A percentile compares a stretch with the other conserved stretches of the same genome.
Conservation (phyloP, 2,113 vertebrate species). For the Eidolon helvum region DNA sequence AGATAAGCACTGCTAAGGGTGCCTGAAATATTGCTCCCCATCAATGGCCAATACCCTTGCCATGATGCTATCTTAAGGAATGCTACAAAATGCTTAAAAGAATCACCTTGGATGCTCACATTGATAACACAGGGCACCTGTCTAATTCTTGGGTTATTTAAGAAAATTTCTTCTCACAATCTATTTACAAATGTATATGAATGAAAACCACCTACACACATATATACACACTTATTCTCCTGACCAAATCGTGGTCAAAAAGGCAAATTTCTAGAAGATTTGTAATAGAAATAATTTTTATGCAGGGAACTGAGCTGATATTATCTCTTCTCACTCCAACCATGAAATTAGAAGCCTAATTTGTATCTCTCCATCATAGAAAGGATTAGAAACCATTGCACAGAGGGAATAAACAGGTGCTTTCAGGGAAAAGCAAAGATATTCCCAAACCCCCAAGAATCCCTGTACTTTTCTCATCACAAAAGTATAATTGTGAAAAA, state of each 20-base stretch:
- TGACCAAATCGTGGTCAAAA: conserved; percentile 45
- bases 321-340: conserved; percentile 79
- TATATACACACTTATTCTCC: not conserved
- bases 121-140: not conserved
- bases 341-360: conserved; percentile 83
- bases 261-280: conserved; percentile 73
- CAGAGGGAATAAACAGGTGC: conserved; percentile 66
- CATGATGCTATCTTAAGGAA: not conserved
- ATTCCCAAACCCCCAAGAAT: conserved; percentile 75
- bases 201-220: not conserved
- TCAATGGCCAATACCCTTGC: not conserved
- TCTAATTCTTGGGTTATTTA: not conserved
- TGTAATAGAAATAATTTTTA: conserved; percentile 75
- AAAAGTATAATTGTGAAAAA: conserved; percentile 59
- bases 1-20: not conserved
- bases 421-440: conserved; percentile 77
- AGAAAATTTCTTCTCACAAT: not conserved
- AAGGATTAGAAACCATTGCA: conserved; percentile 72
- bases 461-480: conserved; percentile 55
- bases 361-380: conserved; percentile 64
- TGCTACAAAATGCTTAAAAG: conserved; percentile 35
- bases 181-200: not conserved
- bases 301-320: conserved; percentile 65
- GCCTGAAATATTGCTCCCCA: not conserved
- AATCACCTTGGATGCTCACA: not conserved